phyloP scores from a whole-genome alignment of 2,113 vertebrate genomes.

The Conger conger region DNA sequence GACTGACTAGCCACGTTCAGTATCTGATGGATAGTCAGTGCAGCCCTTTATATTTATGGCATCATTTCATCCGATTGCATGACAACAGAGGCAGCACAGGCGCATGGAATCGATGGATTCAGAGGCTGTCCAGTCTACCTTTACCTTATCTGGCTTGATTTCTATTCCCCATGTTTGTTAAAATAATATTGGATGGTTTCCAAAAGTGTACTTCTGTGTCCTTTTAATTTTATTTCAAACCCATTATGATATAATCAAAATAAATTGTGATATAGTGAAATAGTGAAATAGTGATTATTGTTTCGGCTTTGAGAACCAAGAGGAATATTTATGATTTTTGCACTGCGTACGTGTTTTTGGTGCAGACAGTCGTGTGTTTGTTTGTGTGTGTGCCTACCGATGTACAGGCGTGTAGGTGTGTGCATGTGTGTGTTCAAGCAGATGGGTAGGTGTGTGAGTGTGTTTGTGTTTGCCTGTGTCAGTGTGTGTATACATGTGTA shows the following conservation, averaged over 20 bases:
- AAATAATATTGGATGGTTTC: background rate
- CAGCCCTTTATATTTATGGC: background rate
- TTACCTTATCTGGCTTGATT: slow-evolving; percentile 14
- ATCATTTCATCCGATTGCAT: background rate
- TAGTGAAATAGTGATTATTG: slow-evolving; percentile 20
- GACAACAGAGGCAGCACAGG: slow-evolving; percentile 3
- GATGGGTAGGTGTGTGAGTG: background rate
- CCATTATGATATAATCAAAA: background rate
- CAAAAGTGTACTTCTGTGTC: too few species aligned
- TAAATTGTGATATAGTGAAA: too few species aligned
- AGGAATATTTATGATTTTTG: background rate
- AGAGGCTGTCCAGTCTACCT: slow-evolving; percentile 18
- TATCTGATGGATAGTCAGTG: background rate
- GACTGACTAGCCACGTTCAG: background rate
- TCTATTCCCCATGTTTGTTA: slow-evolving; percentile 26
- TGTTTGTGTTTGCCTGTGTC: background rate
- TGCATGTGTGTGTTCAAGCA: too few species aligned
- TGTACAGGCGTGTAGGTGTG: background rate
- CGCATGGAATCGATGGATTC: slow-evolving; percentile 14
- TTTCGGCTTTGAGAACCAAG: background rate
- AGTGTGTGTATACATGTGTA: too few species aligned
- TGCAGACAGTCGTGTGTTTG: background rate
- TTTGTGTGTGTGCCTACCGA: background rate
- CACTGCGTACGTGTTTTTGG: background rate
- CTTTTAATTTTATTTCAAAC: too few species aligned